These are phyloP conservation scores for Drosophila limbata DNA, from an alignment of 2,888 invertebrate genomes.

Conservation along the genomic window DNA sequence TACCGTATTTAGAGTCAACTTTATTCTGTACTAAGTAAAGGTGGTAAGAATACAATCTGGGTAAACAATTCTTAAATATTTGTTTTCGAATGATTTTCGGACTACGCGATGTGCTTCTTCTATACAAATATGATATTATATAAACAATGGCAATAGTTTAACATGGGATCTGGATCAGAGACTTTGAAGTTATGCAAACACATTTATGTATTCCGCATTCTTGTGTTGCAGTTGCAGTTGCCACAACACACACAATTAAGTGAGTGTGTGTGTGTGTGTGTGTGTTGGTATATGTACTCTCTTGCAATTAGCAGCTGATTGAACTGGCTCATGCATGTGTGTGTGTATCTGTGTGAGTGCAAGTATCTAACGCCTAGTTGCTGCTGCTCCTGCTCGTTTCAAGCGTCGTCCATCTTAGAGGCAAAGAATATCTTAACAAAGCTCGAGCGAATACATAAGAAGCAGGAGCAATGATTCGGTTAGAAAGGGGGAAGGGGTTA, in stretches of 20 bases:
- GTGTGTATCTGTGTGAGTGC: not conserved
- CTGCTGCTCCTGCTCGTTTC: conserved; percentile 51
- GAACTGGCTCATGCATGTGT: conserved; percentile 68
- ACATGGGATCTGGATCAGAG: conserved; percentile 15
- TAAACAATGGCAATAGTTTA: conserved; percentile 14
- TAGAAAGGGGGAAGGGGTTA: not conserved
- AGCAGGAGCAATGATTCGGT: conserved; percentile 20
- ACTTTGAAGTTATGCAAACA: conserved; percentile 35
- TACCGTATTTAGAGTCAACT: no score
- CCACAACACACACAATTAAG: conserved; percentile 16
- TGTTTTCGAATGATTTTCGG: not conserved
- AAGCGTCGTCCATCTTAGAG: conserved; percentile 70
- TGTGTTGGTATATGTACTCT: conserved; percentile 42
- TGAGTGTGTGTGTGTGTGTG: conserved; percentile 24
- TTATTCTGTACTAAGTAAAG: no score
- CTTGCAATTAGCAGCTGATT: conserved; percentile 79
- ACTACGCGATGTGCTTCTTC: not conserved
- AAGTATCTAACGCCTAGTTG: conserved; percentile 43
- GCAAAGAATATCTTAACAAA: conserved; percentile 81
- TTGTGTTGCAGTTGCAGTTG: conserved; percentile 30
- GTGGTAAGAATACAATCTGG: no score
- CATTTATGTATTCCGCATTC: conserved; percentile 14
- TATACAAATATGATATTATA: not conserved
- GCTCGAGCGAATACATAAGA: conserved; percentile 74
- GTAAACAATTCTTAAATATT: no score